Percentiles rank a stretch among this genome's conserved stretches.
phyloP scores from a whole-genome alignment of 2,113 vertebrate species.

The Trachemys scripta region DNA sequence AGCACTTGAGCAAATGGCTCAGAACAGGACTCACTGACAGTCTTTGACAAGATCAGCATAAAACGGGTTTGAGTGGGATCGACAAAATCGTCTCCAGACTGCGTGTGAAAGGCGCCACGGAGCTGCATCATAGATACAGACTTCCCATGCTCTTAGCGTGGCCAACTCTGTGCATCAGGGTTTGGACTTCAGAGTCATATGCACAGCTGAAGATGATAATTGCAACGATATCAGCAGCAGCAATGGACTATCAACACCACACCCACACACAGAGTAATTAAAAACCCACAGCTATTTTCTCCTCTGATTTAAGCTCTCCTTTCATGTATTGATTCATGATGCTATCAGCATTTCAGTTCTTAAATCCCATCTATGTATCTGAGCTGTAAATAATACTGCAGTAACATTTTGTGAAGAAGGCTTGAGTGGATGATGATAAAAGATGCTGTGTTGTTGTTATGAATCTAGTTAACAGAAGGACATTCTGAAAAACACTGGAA shows the following conservation, averaged over 20 bases:
- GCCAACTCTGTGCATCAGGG: too few relatives aligned
- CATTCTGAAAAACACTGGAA: constrained; percentile 61
- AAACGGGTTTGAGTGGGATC: background rate
- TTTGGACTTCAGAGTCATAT: too few relatives aligned
- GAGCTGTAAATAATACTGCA: background rate
- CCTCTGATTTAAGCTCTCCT: background rate
- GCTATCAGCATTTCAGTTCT: background rate
- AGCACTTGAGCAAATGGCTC: background rate
- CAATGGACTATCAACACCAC: too few relatives aligned
- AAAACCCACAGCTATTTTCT: too few relatives aligned
- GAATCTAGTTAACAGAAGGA: constrained; percentile 50
- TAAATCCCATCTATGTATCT: background rate
- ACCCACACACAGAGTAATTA: too few relatives aligned
- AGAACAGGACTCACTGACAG: background rate
- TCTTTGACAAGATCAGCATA: background rate
- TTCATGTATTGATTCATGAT: background rate
- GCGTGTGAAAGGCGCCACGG: background rate
- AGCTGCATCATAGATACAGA: too few relatives aligned
- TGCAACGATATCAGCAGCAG: too few relatives aligned
- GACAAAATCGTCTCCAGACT: background rate
- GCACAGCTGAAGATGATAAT: too few relatives aligned
- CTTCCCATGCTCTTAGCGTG: too few relatives aligned
- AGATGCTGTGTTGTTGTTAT: background rate
- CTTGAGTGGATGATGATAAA: background rate
- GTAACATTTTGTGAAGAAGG: background rate